phyloP scores from a whole-genome alignment of 2,888 invertebrate species.

The Dynastes hyllus region DNA sequence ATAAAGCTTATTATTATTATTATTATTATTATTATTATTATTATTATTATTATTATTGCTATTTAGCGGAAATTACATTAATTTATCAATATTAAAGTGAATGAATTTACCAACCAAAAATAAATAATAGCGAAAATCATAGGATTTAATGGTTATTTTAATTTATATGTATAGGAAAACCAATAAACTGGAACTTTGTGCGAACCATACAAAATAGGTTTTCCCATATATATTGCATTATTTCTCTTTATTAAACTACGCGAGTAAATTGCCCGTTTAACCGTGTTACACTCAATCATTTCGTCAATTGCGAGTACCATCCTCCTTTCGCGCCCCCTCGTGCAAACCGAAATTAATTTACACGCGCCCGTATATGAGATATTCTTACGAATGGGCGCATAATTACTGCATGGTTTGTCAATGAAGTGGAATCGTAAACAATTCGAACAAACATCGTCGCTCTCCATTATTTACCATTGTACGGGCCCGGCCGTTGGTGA shows the following conservation, averaged over 20 bases:
- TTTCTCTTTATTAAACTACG: not conserved
- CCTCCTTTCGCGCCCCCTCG: not conserved
- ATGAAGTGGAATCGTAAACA: conserved; percentile 5
- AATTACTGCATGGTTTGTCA: not conserved
- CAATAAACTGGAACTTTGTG: too few relatives aligned
- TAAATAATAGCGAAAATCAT: too few relatives aligned
- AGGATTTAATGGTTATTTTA: too few relatives aligned
- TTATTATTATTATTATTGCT: too few relatives aligned
- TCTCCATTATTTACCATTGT: conserved; percentile 7
- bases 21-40: too few relatives aligned
- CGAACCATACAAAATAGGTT: too few relatives aligned
- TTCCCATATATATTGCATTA: too few relatives aligned
- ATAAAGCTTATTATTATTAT: too few relatives aligned
- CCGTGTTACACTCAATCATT: not conserved
- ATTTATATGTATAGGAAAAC: too few relatives aligned
- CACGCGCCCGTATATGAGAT: not conserved
- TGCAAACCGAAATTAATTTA: not conserved
- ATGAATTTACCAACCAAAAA: too few relatives aligned
- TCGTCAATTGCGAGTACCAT: not conserved
- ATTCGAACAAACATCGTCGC: conserved; percentile 5
- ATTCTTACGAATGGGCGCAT: not conserved
- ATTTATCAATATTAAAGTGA: too few relatives aligned
- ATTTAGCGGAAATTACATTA: too few relatives aligned
- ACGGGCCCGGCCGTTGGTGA: not conserved
- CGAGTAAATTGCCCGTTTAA: not conserved